Percentiles rank a stretch among this genome's conserved stretches.
Evolutionary conservation across 1,140 invertebrate species (phyloP).

Genomic region (Aphaenogaster floridana): DNA sequence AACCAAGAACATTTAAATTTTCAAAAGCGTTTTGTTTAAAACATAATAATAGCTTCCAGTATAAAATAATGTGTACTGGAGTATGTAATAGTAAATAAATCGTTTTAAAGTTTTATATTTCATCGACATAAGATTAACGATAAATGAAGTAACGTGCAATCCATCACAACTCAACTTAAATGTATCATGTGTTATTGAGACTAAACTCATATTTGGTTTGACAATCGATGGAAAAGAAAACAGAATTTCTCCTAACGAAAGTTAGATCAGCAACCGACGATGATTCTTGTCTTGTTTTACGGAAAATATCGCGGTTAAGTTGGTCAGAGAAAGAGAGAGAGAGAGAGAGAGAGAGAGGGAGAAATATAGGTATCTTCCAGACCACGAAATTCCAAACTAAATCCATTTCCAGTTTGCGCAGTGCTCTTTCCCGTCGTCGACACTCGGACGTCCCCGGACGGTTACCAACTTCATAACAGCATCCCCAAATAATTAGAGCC

Average conservation of each 20-base stretch:
- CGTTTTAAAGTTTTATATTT: background rate
- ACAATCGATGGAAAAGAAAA: conserved; percentile 44
- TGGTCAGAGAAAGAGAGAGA: background rate
- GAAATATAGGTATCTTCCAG: conserved; percentile 41
- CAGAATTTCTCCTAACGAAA: conserved; percentile 8
- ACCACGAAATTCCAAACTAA: conserved; percentile 71
- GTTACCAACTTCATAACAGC: conserved; percentile 69
- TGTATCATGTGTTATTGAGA: background rate
- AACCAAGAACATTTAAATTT: conserved; percentile 33
- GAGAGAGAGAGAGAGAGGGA: background rate
- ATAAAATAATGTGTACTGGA: background rate
- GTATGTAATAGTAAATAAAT: background rate
- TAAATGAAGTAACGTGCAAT: conserved; percentile 1
- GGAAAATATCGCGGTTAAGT: conserved; percentile 37
- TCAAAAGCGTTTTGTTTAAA: background rate
- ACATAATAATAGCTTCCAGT: background rate
- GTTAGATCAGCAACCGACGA: conserved; percentile 48
- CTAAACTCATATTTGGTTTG: background rate
- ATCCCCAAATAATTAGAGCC: conserved; percentile 68
- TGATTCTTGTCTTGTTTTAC: conserved; percentile 60
- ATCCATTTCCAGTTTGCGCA: conserved; percentile 71
- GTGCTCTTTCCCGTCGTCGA: conserved; percentile 61
- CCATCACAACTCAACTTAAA: background rate
- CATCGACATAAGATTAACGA: background rate
- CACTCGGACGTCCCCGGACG: conserved; percentile 55